Evolutionary conservation across 2,113 vertebrate species (phyloP).

Genomic region (Anarhynchus alexandrinus): DNA sequence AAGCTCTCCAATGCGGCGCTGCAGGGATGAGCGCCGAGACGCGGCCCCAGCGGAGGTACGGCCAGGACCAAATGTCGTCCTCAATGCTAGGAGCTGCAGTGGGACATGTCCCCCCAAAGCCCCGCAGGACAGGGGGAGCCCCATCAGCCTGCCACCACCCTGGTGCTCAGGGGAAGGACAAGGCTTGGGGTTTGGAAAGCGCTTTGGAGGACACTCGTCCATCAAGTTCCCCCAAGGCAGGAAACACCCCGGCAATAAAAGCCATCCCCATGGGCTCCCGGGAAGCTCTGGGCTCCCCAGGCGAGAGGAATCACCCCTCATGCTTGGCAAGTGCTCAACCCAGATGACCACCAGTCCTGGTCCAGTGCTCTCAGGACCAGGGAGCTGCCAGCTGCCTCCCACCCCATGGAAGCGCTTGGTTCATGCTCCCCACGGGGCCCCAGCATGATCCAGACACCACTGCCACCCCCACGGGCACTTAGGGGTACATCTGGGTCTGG

Average conservation of each 20-base stretch:
- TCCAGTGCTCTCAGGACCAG: not conserved
- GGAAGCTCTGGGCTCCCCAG: not conserved
- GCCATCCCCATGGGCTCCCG: fast-evolving
- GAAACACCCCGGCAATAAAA: not conserved
- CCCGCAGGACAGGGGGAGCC: not conserved
- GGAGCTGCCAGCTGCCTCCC: not conserved
- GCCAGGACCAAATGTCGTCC: not conserved
- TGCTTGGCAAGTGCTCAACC: not conserved
- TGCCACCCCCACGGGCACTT: too few relatives aligned
- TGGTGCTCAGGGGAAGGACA: not conserved
- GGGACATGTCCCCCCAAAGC: not conserved
- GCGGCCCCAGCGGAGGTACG: not conserved
- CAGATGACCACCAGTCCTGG: not conserved
- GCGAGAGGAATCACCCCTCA: not conserved
- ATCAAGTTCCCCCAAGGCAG: fast-evolving
- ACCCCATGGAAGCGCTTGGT: not conserved
- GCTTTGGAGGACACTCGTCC: not conserved
- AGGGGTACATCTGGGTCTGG: not conserved
- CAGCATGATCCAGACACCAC: not conserved
- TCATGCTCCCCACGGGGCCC: not conserved
- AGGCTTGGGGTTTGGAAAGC: not conserved
- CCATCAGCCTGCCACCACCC: not conserved
- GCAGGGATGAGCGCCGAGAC: too few relatives aligned
- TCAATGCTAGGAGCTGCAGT: not conserved
- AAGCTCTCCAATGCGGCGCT: not conserved